Evolutionary conservation across 2,888 invertebrate genomes (phyloP).

Genomic region (Epinotia brunnichana): DNA sequence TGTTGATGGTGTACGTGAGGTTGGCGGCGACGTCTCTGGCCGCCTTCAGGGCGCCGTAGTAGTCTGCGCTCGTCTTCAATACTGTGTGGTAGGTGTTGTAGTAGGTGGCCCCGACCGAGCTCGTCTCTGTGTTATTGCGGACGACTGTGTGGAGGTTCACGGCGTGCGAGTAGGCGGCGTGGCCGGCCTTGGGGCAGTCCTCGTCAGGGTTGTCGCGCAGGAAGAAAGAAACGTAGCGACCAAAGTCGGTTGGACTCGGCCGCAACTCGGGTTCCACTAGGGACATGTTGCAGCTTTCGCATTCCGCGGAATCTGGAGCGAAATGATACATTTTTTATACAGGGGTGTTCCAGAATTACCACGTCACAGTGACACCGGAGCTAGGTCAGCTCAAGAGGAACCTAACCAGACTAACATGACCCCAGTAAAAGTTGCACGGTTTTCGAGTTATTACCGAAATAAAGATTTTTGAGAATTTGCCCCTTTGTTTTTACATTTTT

Average conservation of each 20-base stretch:
- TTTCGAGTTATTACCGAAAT: too few species aligned
- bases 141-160: slow-evolving; percentile 82
- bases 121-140: slow-evolving; percentile 54
- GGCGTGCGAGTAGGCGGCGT: slow-evolving; percentile 91
- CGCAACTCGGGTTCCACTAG: slow-evolving; percentile 79
- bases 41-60: slow-evolving; percentile 92
- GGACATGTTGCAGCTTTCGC: slow-evolving; percentile 80
- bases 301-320: slow-evolving; percentile 51
- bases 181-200: slow-evolving; percentile 91
- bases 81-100: slow-evolving; percentile 97
- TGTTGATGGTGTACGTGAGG: slow-evolving; percentile 89
- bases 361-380: too few species aligned
- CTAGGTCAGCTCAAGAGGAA: too few species aligned
- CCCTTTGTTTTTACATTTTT: too few species aligned
- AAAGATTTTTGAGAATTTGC: too few species aligned
- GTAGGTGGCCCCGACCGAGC: slow-evolving; percentile 89
- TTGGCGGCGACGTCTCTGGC: slow-evolving; percentile 92
- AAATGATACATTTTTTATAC: background rate
- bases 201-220: slow-evolving; percentile 91
- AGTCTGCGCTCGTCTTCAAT: slow-evolving; percentile 94
- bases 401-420: too few species aligned
- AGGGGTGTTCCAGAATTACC: too few species aligned
- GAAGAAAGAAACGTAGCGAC: slow-evolving; percentile 91
- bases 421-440: too few species aligned
- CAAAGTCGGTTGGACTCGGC: slow-evolving; percentile 86